Evolutionary conservation across 2,888 invertebrate species (phyloP).

Genomic region (Dendrolimus pini): DNA sequence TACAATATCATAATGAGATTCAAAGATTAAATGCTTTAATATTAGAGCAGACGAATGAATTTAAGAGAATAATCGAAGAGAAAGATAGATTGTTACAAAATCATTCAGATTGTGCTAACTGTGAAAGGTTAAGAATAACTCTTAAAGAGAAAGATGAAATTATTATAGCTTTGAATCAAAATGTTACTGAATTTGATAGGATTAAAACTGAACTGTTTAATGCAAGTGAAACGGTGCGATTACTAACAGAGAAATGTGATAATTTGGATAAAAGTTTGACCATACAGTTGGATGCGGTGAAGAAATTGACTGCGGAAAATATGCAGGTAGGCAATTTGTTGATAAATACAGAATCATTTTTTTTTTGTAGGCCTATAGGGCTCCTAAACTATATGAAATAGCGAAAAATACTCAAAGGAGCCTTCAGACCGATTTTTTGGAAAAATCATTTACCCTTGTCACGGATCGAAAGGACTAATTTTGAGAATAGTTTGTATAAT

Average conservation of each 20-base stretch:
- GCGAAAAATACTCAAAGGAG: too few species aligned
- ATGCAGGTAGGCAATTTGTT: conserved; percentile 39
- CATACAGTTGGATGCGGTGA: conserved; percentile 80
- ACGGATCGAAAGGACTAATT: too few species aligned
- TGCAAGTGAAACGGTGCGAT: conserved; percentile 74
- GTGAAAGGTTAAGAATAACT: conserved; percentile 39
- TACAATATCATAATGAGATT: conserved; percentile 90
- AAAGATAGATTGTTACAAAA: conserved; percentile 36
- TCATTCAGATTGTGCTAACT: conserved; percentile 35
- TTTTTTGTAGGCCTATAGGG: too few species aligned
- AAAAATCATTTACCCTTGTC: too few species aligned
- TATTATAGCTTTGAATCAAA: conserved; percentile 45
- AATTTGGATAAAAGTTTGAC: conserved; percentile 80
- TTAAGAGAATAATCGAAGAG: conserved; percentile 45
- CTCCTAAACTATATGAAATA: too few species aligned
- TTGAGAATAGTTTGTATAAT: too few species aligned
- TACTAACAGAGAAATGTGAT: conserved; percentile 81
- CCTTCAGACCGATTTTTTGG: too few species aligned
- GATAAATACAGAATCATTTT: too few species aligned
- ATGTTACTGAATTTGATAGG: conserved; percentile 36
- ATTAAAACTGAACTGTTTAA: conserved; percentile 67
- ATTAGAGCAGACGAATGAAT: conserved; percentile 66
- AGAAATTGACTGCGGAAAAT: conserved; percentile 79
- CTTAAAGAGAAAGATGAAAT: conserved; percentile 60
- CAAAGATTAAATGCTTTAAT: conserved; percentile 83